Evolutionary conservation across 2,797 vertebrate species (phyloP), one percentile per base, ranked within the genome.

Genomic region (Danio choprae): DNA sequence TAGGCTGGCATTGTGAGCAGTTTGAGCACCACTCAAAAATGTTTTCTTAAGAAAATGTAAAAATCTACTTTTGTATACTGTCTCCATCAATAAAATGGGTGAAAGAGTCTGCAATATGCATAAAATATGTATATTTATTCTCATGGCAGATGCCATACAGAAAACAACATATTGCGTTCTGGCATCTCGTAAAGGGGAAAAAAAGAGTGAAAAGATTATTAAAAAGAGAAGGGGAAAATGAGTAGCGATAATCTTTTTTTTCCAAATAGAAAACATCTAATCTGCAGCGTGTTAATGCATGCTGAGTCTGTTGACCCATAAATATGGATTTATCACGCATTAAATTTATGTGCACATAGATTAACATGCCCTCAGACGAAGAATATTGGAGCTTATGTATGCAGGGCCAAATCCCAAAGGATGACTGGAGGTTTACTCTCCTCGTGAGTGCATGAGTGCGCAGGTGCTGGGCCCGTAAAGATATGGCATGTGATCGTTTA

Each of bases 401-500:
- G 7, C 8, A 7, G 50, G 13, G 12, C 11, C 7, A 68, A 77
- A 58, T 62, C 55, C 29, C 13, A 1, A 36, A 51, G 55, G 11
- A 3, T 50, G 64, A 36, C 46, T 50, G 43, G 41, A 55, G 58
- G 40, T 64, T 80, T 51, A 72, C 29, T 74, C 59, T 22, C 5
- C 10, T 70, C 12, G 9, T 58, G 12, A 44, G 43, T 67, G 74
- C 43, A 7, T 71, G 64, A 69, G 63, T 7, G 51, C 81, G 56
- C 55, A 77, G 36, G 69, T 81, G 64, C 58, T 63, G 41, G 22
- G 15, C 40, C 68, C 36, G 74, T 56, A n/a, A 63, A 65, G 40
- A 71, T 44, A 3, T 77, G 58, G 64, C 44, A 70, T 75, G 67
- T 60, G 67, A 72, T 77, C 41, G 59, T 79, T 70, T 56, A 50